Evolutionary conservation across 2,113 vertebrate species (phyloP).

Genomic region (Poeciliopsis turrubarensis): DNA sequence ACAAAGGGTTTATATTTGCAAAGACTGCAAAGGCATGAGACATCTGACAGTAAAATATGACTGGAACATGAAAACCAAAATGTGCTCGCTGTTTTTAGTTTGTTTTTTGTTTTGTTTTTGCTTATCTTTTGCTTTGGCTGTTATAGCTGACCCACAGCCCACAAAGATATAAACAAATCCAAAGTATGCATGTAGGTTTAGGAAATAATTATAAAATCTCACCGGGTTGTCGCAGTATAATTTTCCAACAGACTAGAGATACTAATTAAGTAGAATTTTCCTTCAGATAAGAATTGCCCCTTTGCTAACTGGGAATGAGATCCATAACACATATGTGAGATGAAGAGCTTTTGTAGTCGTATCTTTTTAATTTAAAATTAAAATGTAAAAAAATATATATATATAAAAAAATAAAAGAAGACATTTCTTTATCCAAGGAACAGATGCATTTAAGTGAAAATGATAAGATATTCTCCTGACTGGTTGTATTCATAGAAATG

Average conservation of each 20-base stretch:
- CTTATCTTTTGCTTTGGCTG: constrained; percentile 2
- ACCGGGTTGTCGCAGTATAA: background rate
- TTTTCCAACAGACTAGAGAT: constrained; percentile 13
- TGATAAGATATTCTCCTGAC: constrained; percentile 13
- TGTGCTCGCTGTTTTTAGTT: background rate
- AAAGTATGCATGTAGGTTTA: constrained; percentile 4
- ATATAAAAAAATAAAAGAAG: constrained; percentile 10
- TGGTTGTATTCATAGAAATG: constrained; percentile 40
- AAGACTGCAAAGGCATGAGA: constrained; percentile 9
- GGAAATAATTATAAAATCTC: background rate
- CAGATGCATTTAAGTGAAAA: constrained; percentile 23
- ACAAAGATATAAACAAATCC: constrained; percentile 2
- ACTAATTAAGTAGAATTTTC: constrained; percentile 12
- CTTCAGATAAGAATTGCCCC: background rate
- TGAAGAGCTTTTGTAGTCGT: constrained; percentile 9
- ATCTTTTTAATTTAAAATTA: constrained; percentile 15
- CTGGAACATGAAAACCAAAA: constrained; percentile 1
- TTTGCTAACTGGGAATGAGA: constrained; percentile 13
- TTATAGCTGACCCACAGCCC: background rate
- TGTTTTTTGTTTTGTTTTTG: background rate
- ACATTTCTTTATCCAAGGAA: constrained; percentile 21
- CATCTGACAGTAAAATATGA: background rate
- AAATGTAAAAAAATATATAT: constrained; percentile 5
- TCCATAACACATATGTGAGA: background rate
- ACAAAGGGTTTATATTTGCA: background rate